These are phyloP conservation scores for Sebastes trivittatus DNA, from an alignment of 2,797 vertebrate genomes.

Conservation along the genomic window DNA sequence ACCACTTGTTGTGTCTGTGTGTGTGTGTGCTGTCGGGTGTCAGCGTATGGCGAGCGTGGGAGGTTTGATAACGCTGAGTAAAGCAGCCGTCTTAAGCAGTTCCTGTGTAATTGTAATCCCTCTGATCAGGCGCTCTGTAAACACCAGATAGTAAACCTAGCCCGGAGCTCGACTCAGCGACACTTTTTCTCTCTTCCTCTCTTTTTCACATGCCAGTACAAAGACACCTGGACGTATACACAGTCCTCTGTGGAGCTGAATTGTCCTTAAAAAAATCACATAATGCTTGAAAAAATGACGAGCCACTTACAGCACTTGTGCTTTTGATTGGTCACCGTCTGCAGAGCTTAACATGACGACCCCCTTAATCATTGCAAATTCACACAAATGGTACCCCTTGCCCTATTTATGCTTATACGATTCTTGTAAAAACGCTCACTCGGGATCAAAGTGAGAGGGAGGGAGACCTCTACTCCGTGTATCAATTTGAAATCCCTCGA, in stretches of 20 bases:
- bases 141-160: constrained; percentile 69
- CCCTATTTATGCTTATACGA: constrained; percentile 21
- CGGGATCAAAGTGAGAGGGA: constrained; percentile 38
- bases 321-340: constrained; percentile 51
- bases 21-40: constrained; percentile 42
- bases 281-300: constrained; percentile 22
- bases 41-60: constrained; percentile 48
- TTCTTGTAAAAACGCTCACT: constrained; percentile 43
- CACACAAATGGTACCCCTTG: constrained; percentile 48
- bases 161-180: constrained; percentile 47
- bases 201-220: neutral
- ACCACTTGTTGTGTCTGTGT: constrained; percentile 31
- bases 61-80: constrained; percentile 60
- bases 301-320: constrained; percentile 47
- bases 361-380: constrained; percentile 34
- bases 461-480: constrained; percentile 14
- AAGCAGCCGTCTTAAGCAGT: constrained; percentile 71
- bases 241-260: constrained; percentile 5
- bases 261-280: constrained; percentile 12
- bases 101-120: constrained; percentile 73
- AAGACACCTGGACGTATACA: constrained; percentile 11
- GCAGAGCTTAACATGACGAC: constrained; percentile 43
- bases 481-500: constrained; percentile 49
- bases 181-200: neutral
- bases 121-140: constrained; percentile 67